Evolutionary conservation across 2,113 vertebrate genomes (phyloP), one percentile per base, ranked within the genome.

Genomic region (Damaliscus lunatus): DNA sequence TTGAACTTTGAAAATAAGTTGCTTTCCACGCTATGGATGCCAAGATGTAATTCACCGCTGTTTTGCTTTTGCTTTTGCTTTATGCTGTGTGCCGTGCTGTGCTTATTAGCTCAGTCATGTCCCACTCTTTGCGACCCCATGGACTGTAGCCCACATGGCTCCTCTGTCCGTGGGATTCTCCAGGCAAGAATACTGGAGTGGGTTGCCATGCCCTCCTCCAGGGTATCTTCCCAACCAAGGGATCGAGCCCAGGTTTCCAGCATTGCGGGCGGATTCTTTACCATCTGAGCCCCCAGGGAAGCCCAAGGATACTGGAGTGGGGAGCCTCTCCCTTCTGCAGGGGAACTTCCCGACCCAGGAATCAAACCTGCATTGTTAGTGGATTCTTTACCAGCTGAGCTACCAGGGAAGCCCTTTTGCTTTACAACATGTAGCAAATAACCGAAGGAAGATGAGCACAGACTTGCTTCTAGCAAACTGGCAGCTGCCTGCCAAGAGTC

Each of bases 1-100:
- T 21, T 71, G 50, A 97, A 93, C 64, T 84, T n/a, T 88, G 64
- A 86, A 81, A 93, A 92, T 10, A 23, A 80, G 52, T 31, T 85
- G 74, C 40, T 92, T 91, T 91, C 31, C 80, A 85, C 77, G 31
- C 62, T 77, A 27, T 1, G 2, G n/a, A 84, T n/a, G 59, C 48
- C 77, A 82, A 85, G 17, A 77, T 36, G 7, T 46, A 78, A 85
- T 3, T 46, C 36, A 53, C 33, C 29, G 50, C 33, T 87, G 16
- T 7, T 87, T 15, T 53, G 31, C 16, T 92, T 31, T 10, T 93
- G 62, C 17, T 90, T 95, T 74, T 33, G 8, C 59, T 96, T 96
- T 55, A 52, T 5, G n/a, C 64, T 1, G 17, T 23, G 33, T 36
- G n/a, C 64, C 21, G 16, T n/a, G 62, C 62, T 64, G 33, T 5